Percentiles rank a stretch among this genome's conserved stretches.
phyloP scores from a whole-genome alignment of 2,113 vertebrate species.

The Myrmecobius fasciatus region DNA sequence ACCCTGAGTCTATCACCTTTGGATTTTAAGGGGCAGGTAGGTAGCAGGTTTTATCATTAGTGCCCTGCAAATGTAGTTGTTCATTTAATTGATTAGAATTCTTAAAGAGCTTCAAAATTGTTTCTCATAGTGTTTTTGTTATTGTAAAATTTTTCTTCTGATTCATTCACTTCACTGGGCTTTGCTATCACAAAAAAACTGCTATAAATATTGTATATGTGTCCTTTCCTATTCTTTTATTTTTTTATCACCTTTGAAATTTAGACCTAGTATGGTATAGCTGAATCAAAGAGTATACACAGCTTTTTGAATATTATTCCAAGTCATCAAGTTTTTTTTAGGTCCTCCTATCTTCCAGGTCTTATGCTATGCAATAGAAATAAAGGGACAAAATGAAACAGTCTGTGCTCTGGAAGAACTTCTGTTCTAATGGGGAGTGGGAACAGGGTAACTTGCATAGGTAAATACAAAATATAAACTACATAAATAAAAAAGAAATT shows the following conservation, averaged over 20 bases:
- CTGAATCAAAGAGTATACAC: not conserved
- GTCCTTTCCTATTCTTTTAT: not conserved
- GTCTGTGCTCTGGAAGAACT: not conserved
- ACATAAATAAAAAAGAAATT: not conserved
- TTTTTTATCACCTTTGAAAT: not conserved
- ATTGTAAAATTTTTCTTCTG: not conserved
- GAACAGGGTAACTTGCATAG: not conserved
- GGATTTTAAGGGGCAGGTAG: not conserved
- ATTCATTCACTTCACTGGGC: not conserved
- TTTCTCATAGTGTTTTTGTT: too few relatives aligned
- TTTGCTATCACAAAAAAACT: not conserved
- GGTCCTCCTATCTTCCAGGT: not conserved
- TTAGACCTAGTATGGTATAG: not conserved
- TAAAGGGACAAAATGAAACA: not conserved
- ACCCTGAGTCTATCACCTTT: not conserved
- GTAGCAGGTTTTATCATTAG: not conserved
- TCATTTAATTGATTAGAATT: not conserved
- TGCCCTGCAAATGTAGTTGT: too few relatives aligned
- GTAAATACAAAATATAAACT: not conserved
- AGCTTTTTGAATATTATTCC: not conserved
- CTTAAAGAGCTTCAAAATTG: not conserved
- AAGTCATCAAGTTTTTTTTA: not conserved
- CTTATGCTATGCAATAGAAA: not conserved
- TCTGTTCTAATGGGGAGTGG: not conserved
- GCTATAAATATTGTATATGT: not conserved